phyloP scores from a whole-genome alignment of 1,140 invertebrate genomes.

The Papilio dardanus region DNA sequence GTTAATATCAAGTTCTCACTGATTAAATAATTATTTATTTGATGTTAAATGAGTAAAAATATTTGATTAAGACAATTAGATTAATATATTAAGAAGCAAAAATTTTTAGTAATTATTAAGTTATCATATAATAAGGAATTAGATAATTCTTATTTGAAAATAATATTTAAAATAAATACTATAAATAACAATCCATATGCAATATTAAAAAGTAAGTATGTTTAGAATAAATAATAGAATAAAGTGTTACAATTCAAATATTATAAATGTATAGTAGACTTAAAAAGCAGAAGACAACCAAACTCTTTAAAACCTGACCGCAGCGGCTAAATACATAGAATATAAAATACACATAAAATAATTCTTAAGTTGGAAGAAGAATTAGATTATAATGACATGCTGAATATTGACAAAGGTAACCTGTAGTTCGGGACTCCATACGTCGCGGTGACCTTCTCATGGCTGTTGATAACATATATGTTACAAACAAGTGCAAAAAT shows the following conservation, averaged over 20 bases:
- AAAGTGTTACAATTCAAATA: too few species aligned
- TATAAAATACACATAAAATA: background rate
- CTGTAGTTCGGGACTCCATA: constrained; percentile 16
- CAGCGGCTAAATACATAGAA: background rate
- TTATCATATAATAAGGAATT: background rate
- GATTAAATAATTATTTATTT: background rate
- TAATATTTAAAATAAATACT: background rate
- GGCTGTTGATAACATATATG: constrained; percentile 49
- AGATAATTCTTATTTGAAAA: background rate
- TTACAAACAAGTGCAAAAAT: constrained; percentile 39
- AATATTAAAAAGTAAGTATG: background rate
- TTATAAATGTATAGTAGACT: background rate
- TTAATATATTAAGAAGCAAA: too few species aligned
- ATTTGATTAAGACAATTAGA: too few species aligned
- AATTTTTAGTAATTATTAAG: too few species aligned
- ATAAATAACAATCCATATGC: background rate
- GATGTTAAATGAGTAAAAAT: background rate
- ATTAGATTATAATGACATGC: too few species aligned
- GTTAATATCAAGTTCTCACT: background rate
- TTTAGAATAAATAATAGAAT: background rate
- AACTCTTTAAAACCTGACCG: background rate
- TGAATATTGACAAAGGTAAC: constrained; percentile 6
- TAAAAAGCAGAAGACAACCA: background rate
- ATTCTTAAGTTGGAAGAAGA: too few species aligned
- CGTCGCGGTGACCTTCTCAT: constrained; percentile 2